A percentile compares a stretch with the other conserved stretches of the same genome.
Evolutionary conservation across 2,888 invertebrate genomes (phyloP).

Genomic region (Drosophila incognita): DNA sequence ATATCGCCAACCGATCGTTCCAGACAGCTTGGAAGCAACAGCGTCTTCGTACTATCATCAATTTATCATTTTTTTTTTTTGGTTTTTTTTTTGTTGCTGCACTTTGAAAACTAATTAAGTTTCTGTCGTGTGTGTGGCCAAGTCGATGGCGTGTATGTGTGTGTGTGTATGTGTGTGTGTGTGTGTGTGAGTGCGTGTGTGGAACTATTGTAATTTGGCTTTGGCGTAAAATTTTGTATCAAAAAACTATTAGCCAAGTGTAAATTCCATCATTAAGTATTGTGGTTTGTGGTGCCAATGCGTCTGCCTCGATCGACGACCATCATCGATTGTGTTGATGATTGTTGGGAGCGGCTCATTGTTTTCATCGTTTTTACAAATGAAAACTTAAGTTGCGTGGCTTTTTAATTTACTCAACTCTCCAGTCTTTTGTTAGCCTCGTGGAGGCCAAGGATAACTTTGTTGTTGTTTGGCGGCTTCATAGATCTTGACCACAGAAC

Average conservation of each 20-base stretch:
- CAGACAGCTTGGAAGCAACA: conserved; percentile 76
- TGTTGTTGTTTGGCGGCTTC: conserved; percentile 25
- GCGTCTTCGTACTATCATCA: conserved; percentile 46
- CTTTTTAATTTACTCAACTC: conserved; percentile 53
- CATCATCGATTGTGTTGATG: conserved; percentile 23
- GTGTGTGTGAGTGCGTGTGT: conserved; percentile 33
- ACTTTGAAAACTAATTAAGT: conserved; percentile 77
- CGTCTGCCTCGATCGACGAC: conserved; percentile 52
- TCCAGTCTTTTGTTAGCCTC: conserved; percentile 40
- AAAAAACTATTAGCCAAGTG: conserved; percentile 79
- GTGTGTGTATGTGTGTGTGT: conserved; percentile 29
- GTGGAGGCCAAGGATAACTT: conserved; percentile 43
- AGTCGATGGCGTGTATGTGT: conserved; percentile 23
- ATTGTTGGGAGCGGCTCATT: conserved; percentile 43
- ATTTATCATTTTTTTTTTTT: conserved; percentile 40
- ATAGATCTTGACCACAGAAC: conserved; percentile 40
- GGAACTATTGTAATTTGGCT: conserved; percentile 66
- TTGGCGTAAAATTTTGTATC: conserved; percentile 77
- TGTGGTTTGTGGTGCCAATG: conserved; percentile 61
- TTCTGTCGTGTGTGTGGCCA: conserved; percentile 68
- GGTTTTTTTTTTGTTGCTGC: conserved; percentile 48
- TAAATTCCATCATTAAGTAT: conserved; percentile 62
- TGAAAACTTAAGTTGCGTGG: conserved; percentile 58
- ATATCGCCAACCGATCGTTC: conserved; percentile 60
- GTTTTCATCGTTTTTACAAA: conserved; percentile 54